Base-by-base conservation (phyloP, 2,888 invertebrate species). In the Sesia bembeciformis region DNA sequence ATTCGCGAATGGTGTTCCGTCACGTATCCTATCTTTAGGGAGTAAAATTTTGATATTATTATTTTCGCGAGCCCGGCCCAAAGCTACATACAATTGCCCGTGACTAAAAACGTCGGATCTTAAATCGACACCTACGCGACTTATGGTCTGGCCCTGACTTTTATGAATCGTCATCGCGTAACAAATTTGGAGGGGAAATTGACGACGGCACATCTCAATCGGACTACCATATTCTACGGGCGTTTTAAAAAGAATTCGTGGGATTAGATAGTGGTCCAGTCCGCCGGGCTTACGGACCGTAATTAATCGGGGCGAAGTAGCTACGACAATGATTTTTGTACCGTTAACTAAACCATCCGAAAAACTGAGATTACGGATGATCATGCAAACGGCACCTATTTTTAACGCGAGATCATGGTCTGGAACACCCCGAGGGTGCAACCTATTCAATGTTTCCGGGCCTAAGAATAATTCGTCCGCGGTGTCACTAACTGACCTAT, bases 141-240 rank as follows among this genome's bases (percentile, higher is more conserved):
- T 42, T 49, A 56, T 57, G 23, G 58, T 58, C 43, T 58, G 58
- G 39, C 58, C 58, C 38, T 56, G 58, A 40, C 56, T 54, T 53
- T 57, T 59, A 40, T 59, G 59, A 49, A 57, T 55, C 3, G 59
- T 57, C 59, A 59, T 59, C 1, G 57, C 57, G 52, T 59, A 57
- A 50, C 54, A 51, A 49, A 52, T 49, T 49, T 55, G 56, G 39
- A 59, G 53, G 2, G 57, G 57, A 40, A 59, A 59, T 41, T 59
- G 59, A 7, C 53, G 52, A 49, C 59, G 53, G 40, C 42, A 38
- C 59, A 59, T 56, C 7, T 56, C 53, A 4, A 56, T 40, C 3
- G 43, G 43, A 4, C n/a, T 43, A 2, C 43, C 43, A 4, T n/a
- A 3, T 1, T 6, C n/a, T 43, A 43, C n/a, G 4, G 43, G n/a